phyloP scores from a whole-genome alignment of 2,113 vertebrate genomes.

The Syngnathus typhle region DNA sequence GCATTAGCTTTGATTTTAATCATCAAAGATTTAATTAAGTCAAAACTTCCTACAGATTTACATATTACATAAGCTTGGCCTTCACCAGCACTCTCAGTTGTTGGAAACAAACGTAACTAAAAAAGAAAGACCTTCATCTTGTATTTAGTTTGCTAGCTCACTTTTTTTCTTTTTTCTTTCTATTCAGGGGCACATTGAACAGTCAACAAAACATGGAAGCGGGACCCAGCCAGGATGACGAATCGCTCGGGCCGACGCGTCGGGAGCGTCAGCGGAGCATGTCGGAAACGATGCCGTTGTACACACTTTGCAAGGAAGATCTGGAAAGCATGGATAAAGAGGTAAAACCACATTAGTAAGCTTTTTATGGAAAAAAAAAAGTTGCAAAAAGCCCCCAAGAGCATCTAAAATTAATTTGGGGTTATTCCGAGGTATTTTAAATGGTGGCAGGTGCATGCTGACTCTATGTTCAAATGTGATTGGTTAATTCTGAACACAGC shows the following conservation, averaged over 20 bases:
- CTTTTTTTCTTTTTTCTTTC: neutral
- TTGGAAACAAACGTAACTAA: neutral
- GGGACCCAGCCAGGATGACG: conserved; percentile 64
- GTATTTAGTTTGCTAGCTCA: neutral
- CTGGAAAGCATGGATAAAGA: conserved; percentile 98
- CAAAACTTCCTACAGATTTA: conserved; percentile 1
- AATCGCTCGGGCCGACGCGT: conserved; percentile 80
- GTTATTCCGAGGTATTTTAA: no score
- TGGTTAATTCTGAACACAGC: no score
- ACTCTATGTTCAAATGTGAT: no score
- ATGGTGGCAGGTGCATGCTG: no score
- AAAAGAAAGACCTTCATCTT: neutral
- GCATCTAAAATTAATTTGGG: no score
- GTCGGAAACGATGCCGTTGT: conserved; percentile 94
- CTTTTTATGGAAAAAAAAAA: neutral
- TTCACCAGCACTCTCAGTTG: neutral
- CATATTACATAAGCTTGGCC: neutral
- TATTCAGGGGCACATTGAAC: conserved; percentile 77
- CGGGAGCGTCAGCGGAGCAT: conserved; percentile 91
- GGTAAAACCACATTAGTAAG: conserved; percentile 64
- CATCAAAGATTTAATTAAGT: conserved; percentile 45
- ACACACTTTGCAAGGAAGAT: conserved; percentile 95
- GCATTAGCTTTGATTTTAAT: conserved; percentile 30
- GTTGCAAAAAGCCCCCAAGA: no score
- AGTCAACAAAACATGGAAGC: conserved; percentile 69